Percentiles rank a stretch among this genome's conserved stretches.
Evolutionary conservation across 1,140 invertebrate genomes (phyloP).

Genomic region (Gonioctena quinquepunctata): DNA sequence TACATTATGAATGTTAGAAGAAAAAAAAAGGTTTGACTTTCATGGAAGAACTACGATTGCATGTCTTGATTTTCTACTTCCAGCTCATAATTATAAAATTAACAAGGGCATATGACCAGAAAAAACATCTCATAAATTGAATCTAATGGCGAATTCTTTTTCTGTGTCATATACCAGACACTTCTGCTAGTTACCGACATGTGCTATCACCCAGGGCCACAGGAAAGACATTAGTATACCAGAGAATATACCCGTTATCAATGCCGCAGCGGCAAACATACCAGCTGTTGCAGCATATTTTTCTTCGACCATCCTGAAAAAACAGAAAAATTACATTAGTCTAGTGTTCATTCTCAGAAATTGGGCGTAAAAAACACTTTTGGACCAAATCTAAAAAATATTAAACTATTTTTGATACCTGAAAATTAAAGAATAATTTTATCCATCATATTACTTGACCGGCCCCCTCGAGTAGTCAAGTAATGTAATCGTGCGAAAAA

Average conservation of each 20-base stretch:
- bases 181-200: slow-evolving; percentile 55
- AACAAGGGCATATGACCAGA: slow-evolving; percentile 39
- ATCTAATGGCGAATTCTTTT: slow-evolving; percentile 44
- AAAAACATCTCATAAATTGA: slow-evolving; percentile 29
- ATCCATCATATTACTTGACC: no score
- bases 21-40: not conserved
- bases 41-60: slow-evolving; percentile 35
- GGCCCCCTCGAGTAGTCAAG: no score
- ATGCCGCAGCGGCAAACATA: slow-evolving; percentile 91
- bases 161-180: slow-evolving; percentile 54
- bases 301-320: slow-evolving; percentile 77
- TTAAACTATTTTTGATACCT: no score
- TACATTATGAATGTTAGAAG: not conserved
- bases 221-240: slow-evolving; percentile 80
- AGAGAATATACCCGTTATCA: slow-evolving; percentile 86
- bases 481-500: no score
- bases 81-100: slow-evolving; percentile 12
- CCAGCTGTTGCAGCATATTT: slow-evolving; percentile 86
- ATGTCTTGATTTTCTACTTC: slow-evolving; percentile 16
- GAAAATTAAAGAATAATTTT: no score
- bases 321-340: slow-evolving; percentile 29
- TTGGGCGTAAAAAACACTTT: not conserved
- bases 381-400: no score
- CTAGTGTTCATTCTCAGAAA: not conserved
- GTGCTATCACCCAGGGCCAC: slow-evolving; percentile 66